These are phyloP conservation scores for Noturus placidus DNA, from an alignment of 2,113 vertebrate genomes.

Conservation along the genomic window DNA sequence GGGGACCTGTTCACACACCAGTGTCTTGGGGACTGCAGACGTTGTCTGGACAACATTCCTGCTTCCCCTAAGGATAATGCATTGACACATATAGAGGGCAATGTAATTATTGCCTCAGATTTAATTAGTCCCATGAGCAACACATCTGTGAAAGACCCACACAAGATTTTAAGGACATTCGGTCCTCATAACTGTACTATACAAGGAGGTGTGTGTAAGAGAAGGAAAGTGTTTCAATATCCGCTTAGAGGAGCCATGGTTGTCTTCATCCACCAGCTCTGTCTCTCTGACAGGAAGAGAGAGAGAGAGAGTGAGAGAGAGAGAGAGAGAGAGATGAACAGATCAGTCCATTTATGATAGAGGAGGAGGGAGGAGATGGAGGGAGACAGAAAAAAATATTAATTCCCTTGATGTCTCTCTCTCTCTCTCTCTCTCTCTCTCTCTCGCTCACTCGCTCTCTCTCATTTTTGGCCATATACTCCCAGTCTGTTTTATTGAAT, in stretches of 20 bases:
- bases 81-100: not conserved
- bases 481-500: no score
- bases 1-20: not conserved
- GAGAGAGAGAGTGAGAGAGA: slow-evolving; percentile 39
- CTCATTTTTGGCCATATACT: no score
- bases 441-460: not conserved
- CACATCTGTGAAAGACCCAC: not conserved
- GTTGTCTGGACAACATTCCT: slow-evolving; percentile 1
- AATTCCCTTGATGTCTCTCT: not conserved
- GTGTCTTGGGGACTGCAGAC: not conserved
- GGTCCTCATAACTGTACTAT: not conserved
- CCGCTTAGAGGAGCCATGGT: slow-evolving; percentile 3
- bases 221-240: not conserved
- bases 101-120: not conserved
- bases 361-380: slow-evolving; percentile 38
- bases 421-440: not conserved
- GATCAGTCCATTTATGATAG: slow-evolving; percentile 35
- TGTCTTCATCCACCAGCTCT: slow-evolving; percentile 39
- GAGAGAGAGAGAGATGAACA: slow-evolving; percentile 42
- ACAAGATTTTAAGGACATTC: not conserved
- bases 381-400: slow-evolving; percentile 27
- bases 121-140: slow-evolving; percentile 4
- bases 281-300: slow-evolving; percentile 47
- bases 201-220: not conserved
- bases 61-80: not conserved